A percentile compares a stretch with the other conserved stretches of the same genome.
phyloP scores from a whole-genome alignment of 2,888 invertebrate genomes.

The Conchocele bisecta region DNA sequence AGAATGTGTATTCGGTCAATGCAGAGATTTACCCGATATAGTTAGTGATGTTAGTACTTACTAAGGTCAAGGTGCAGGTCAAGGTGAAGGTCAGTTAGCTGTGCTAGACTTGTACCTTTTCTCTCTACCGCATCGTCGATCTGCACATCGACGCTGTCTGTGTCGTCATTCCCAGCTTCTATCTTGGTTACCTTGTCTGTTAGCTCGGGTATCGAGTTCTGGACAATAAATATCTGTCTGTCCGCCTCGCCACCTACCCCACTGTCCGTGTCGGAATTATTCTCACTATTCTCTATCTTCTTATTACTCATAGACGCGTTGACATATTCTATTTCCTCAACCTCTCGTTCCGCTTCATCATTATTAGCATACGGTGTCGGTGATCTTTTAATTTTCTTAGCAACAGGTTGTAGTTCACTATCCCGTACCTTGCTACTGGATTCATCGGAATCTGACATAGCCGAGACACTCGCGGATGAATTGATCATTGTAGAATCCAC shows the following conservation, averaged over 20 bases:
- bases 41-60: constrained; percentile 51
- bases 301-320: constrained; percentile 13
- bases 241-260: constrained; percentile 71
- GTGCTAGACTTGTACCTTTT: constrained; percentile 12
- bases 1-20: too few species aligned
- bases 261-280: constrained; percentile 72
- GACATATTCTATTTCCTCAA: constrained; percentile 35
- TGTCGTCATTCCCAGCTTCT: constrained; percentile 61
- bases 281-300: constrained; percentile 55
- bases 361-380: constrained; percentile 1
- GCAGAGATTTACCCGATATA: neutral
- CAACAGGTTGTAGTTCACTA: too few species aligned
- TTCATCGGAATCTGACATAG: constrained; percentile 30
- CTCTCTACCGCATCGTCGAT: too few species aligned
- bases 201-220: constrained; percentile 10
- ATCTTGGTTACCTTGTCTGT: constrained; percentile 86
- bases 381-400: too few species aligned
- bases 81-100: constrained; percentile 45
- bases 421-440: too few species aligned
- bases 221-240: constrained; percentile 40
- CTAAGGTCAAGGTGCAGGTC: constrained; percentile 57
- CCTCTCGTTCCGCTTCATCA: neutral
- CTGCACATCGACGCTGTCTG: too few species aligned
- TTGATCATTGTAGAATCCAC: constrained; percentile 33
- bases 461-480: constrained; percentile 30